Base-by-base conservation (phyloP, 2,797 vertebrate species). In the Ceryle rudis region DNA sequence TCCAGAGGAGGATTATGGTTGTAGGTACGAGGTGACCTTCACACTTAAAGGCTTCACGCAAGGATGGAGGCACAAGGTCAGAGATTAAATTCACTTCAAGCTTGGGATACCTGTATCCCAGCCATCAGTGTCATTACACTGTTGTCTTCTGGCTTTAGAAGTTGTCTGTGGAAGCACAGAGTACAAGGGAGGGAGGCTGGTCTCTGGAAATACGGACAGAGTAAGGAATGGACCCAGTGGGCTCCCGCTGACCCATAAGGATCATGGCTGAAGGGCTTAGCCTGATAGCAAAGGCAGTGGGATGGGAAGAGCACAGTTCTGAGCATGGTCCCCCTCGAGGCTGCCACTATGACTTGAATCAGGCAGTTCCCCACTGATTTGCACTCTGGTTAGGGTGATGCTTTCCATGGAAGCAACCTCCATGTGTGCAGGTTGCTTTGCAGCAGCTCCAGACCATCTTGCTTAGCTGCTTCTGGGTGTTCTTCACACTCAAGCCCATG, bases 71-170 rank as follows among this genome's bases (percentile, higher is more conserved):
- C 23, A 22, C 6, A 3, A 79, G 49, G 11, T 90, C 39, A 67
- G 75, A 73, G n/a, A 67, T 37, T 10, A 64, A 21, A 52, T n/a
- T 81, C 4, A 20, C 5, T 22, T 28, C 15, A 21, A 21, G 18
- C 47, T 78, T 73, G n/a, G 42, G 25, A 11, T 13, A 57, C 22
- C 5, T 64, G 29, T 7, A 46, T 47, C 41, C 22, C 47, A 69
- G 29, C 41, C 8, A 25, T 90, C 52, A 31, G 10, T 52, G 52
- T 23, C 0, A 1, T 41, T 52, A 19, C 0, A 0, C 12, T 44
- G 22, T 67, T 85, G 69, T 72, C 39, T 89, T 89, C 87, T 1
- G 1, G 6, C 11, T 15, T 58, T 64, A 41, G n/a, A 81, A 58
- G 11, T 80, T 3, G 5, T 29, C 9, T 78, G 28, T 72, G 33